Conservation (phyloP, 2,888 invertebrate genomes). For the Altica lythri region DNA sequence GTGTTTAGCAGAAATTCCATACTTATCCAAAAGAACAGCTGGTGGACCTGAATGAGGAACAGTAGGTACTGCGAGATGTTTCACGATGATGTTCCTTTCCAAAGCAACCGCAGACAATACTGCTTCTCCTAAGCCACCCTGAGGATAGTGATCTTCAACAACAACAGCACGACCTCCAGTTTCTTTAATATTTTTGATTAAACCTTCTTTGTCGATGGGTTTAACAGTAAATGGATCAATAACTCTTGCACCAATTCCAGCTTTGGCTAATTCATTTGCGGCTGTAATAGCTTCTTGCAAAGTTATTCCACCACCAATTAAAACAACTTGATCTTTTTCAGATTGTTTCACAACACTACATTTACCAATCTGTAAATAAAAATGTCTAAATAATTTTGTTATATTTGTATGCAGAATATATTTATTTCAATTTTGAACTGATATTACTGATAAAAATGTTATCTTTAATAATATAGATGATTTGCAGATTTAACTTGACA, state of each 20-base stretch:
- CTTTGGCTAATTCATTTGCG: conserved; percentile 71
- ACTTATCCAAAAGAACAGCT: conserved; percentile 81
- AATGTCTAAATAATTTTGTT: too few relatives aligned
- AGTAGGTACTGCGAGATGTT: conserved; percentile 77
- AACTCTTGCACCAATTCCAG: conserved; percentile 78
- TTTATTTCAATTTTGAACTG: too few relatives aligned
- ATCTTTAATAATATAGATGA: too few relatives aligned
- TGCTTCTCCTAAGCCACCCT: conserved; percentile 96
- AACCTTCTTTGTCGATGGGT: conserved; percentile 82
- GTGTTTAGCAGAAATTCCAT: conserved; percentile 83
- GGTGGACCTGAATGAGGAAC: conserved; percentile 95
- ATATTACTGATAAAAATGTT: too few relatives aligned
- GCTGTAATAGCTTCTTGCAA: conserved; percentile 89
- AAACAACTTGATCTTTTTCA: conserved; percentile 76
- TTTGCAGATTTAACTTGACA: too few relatives aligned
- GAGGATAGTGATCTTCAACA: conserved; percentile 97
- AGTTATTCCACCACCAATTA: conserved; percentile 94
- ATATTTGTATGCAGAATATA: too few relatives aligned
- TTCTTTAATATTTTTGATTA: conserved; percentile 76
- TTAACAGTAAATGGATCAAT: conserved; percentile 97
- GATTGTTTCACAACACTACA: conserved; percentile 80
- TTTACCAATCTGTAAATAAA: conserved; percentile 67
- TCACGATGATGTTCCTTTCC: conserved; percentile 72
- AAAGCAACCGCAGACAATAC: conserved; percentile 80
- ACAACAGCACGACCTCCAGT: conserved; percentile 84